Percentiles rank a stretch among this genome's conserved stretches.
phyloP scores from a whole-genome alignment of 1,140 invertebrate genomes.

The Dryas iulia region DNA sequence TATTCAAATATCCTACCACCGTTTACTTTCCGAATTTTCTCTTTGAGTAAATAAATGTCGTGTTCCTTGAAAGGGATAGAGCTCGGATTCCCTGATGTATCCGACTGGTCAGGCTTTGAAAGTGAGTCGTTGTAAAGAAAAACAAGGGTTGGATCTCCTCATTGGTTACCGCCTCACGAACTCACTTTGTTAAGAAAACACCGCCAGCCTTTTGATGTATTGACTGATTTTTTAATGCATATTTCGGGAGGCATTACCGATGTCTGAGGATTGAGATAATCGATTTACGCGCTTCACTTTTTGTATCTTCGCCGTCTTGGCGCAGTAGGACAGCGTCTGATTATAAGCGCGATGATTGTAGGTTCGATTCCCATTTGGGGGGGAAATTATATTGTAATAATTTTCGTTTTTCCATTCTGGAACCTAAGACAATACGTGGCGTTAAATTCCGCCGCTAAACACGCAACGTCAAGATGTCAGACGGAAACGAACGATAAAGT shows the following conservation, averaged over 20 bases:
- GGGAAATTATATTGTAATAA: too few species aligned
- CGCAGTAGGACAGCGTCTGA: too few species aligned
- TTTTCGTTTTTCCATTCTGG: too few species aligned
- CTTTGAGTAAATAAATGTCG: slow-evolving; percentile 8
- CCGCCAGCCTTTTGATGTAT: slow-evolving; percentile 46
- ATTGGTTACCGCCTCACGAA: slow-evolving; percentile 48
- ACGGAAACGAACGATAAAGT: too few species aligned
- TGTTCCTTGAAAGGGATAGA: slow-evolving; percentile 23
- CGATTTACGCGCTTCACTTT: slow-evolving; percentile 18
- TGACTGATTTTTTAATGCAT: slow-evolving; percentile 57
- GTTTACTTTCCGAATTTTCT: neutral
- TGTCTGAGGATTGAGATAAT: slow-evolving; percentile 36
- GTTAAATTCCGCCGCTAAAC: too few species aligned
- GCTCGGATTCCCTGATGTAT: slow-evolving; percentile 32
- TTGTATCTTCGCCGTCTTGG: too few species aligned
- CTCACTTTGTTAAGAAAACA: slow-evolving; percentile 60
- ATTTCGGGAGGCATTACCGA: slow-evolving; percentile 61
- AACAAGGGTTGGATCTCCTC: slow-evolving; percentile 54
- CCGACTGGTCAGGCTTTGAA: slow-evolving; percentile 44
- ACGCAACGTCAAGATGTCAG: too few species aligned
- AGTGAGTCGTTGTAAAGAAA: slow-evolving; percentile 51
- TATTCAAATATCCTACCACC: neutral
- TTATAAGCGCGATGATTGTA: too few species aligned
- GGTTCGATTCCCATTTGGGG: too few species aligned
- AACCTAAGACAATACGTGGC: too few species aligned